Conservation (phyloP, 2,113 vertebrate genomes). For the Dasyornis broadbenti region DNA sequence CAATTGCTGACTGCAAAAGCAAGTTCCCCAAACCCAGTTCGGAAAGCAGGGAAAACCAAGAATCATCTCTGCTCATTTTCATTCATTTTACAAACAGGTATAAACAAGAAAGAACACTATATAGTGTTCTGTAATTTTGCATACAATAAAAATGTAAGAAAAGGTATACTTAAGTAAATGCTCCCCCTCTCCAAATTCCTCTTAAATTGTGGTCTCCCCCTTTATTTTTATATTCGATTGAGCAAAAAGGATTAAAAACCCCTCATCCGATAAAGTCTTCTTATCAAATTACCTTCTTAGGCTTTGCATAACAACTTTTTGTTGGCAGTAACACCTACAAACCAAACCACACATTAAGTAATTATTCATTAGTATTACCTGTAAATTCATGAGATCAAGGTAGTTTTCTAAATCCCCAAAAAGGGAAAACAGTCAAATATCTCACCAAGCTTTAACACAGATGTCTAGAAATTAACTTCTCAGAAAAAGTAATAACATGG, state of each 20-base stretch:
- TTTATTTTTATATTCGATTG: not conserved
- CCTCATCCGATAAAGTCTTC: not conserved
- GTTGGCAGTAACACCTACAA: constrained; percentile 50
- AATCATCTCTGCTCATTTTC: not conserved
- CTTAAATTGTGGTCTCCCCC: not conserved
- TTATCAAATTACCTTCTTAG: constrained; percentile 50
- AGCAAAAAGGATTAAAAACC: constrained; percentile 30
- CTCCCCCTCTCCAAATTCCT: not conserved
- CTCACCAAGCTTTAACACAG: constrained; percentile 30
- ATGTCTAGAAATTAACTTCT: constrained; percentile 11
- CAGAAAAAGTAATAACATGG: not conserved
- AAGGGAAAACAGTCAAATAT: constrained; percentile 20
- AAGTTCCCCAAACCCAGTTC: not conserved
- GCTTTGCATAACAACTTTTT: constrained; percentile 59
- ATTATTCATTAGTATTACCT: constrained; percentile 47
- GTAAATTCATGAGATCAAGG: constrained; percentile 38
- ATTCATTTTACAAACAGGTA: not conserved
- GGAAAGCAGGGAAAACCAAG: not conserved
- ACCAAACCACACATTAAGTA: constrained; percentile 58
- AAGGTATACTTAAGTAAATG: constrained; percentile 11
- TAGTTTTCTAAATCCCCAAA: constrained; percentile 34
- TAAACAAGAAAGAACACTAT: not conserved
- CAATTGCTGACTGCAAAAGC: not conserved
- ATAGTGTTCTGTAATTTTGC: not conserved
- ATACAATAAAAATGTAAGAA: constrained; percentile 1